These are phyloP conservation scores for Protaetia brevitarsis DNA, from an alignment of 1,140 invertebrate species.

Conservation along the genomic window DNA sequence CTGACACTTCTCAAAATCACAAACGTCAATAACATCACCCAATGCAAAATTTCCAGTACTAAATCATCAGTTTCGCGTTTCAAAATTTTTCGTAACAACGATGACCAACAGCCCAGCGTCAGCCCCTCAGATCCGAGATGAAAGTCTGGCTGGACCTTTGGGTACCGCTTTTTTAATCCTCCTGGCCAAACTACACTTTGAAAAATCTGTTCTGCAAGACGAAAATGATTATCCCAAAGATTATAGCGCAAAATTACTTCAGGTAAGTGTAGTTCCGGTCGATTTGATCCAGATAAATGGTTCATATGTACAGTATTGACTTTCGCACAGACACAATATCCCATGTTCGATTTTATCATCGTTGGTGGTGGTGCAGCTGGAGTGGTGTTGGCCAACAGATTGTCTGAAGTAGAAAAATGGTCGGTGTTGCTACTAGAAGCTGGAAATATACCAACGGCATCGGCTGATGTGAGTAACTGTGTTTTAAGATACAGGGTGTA, in stretches of 20 bases:
- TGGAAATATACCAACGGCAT: slow-evolving; percentile 34
- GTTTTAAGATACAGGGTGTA: neutral
- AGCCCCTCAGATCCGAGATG: neutral
- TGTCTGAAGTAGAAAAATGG: slow-evolving; percentile 45
- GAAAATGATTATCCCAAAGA: neutral
- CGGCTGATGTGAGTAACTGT: slow-evolving; percentile 11
- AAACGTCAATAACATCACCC: neutral
- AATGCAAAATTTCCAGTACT: neutral
- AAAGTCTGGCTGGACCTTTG: neutral
- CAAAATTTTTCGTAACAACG: slow-evolving; percentile 19
- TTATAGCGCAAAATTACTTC: neutral
- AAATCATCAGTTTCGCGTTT: neutral
- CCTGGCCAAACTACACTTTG: neutral
- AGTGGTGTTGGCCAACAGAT: slow-evolving; percentile 53
- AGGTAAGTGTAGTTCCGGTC: neutral
- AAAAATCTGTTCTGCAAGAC: neutral
- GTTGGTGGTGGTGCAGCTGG: slow-evolving; percentile 57
- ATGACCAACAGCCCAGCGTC: neutral
- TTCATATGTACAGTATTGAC: neutral
- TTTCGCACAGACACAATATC: neutral
- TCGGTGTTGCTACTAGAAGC: slow-evolving; percentile 49
- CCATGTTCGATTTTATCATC: slow-evolving; percentile 29
- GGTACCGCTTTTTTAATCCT: neutral
- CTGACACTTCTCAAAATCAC: neutral
- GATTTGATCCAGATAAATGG: neutral